These are phyloP conservation scores for Bradynema listronoti DNA, from an alignment of 1,140 invertebrate species.

Conservation along the genomic window DNA sequence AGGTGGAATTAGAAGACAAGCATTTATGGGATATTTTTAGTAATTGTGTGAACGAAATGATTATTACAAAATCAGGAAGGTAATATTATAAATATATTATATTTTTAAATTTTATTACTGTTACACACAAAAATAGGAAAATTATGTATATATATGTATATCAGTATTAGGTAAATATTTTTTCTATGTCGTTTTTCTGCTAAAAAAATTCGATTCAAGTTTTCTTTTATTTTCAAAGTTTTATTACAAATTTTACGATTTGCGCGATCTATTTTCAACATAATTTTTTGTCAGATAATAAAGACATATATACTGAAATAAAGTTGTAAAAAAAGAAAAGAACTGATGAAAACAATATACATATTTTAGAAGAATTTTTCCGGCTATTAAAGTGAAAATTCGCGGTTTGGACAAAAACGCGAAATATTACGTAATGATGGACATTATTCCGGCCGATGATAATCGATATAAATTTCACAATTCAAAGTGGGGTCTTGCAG, in stretches of 20 bases:
- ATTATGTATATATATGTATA: too few relatives aligned
- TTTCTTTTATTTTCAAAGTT: not conserved
- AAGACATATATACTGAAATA: too few relatives aligned
- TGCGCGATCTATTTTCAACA: not conserved
- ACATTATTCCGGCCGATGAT: conserved; percentile 74
- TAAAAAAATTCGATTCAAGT: not conserved
- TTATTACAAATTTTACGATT: not conserved
- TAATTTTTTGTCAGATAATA: not conserved
- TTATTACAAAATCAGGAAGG: conserved; percentile 61
- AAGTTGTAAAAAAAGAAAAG: too few relatives aligned
- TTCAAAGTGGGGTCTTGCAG: conserved; percentile 61
- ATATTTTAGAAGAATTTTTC: conserved; percentile 79
- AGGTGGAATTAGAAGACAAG: conserved; percentile 57
- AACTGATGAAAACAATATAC: not conserved
- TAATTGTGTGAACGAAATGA: conserved; percentile 59
- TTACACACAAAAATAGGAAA: too few relatives aligned
- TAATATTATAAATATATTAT: conserved; percentile 20
- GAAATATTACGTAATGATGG: conserved; percentile 66
- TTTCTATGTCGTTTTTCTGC: not conserved
- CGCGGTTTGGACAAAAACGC: conserved; percentile 79
- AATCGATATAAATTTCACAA: conserved; percentile 95
- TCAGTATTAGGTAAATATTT: too few relatives aligned
- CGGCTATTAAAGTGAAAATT: conserved; percentile 80
- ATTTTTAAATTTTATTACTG: conserved; percentile 27
- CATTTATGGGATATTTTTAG: conserved; percentile 59